These are phyloP conservation scores for Brachystomella parvula DNA, from an alignment of 1,140 invertebrate genomes.

Conservation along the genomic window DNA sequence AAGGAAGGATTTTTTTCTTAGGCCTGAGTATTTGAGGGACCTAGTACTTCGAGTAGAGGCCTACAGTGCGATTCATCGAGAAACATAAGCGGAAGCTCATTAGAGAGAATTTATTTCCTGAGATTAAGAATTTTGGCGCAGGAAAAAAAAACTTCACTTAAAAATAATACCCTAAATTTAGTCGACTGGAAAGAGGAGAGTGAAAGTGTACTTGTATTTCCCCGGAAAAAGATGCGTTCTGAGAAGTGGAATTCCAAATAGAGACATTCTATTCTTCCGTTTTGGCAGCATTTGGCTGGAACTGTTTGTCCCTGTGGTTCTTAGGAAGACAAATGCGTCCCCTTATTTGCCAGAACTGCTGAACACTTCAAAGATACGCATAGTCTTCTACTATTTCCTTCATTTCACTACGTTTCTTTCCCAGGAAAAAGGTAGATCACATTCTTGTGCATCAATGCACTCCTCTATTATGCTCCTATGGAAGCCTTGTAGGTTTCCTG, in stretches of 20 bases:
- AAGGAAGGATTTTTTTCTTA: too few relatives aligned
- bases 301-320: neutral
- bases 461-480: neutral
- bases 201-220: neutral
- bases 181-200: neutral
- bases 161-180: neutral
- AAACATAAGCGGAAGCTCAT: neutral
- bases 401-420: neutral
- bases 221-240: neutral
- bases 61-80: neutral
- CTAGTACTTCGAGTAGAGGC: neutral
- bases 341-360: slow-evolving; percentile 7
- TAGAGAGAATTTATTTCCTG: neutral
- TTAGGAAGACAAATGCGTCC: neutral
- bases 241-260: neutral
- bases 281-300: slow-evolving; percentile 1
- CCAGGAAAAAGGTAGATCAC: neutral
- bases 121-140: slow-evolving; percentile 1
- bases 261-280: neutral
- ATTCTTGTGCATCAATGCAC: slow-evolving; percentile 10
- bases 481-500: neutral
- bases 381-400: neutral
- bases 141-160: neutral
- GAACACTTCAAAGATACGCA: neutral
- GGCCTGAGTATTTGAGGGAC: too few relatives aligned